Base-by-base conservation (phyloP, 30 jellyfish, hydroid and myxozoan species). In the Hydractinia symbiolongicarpus region DNA sequence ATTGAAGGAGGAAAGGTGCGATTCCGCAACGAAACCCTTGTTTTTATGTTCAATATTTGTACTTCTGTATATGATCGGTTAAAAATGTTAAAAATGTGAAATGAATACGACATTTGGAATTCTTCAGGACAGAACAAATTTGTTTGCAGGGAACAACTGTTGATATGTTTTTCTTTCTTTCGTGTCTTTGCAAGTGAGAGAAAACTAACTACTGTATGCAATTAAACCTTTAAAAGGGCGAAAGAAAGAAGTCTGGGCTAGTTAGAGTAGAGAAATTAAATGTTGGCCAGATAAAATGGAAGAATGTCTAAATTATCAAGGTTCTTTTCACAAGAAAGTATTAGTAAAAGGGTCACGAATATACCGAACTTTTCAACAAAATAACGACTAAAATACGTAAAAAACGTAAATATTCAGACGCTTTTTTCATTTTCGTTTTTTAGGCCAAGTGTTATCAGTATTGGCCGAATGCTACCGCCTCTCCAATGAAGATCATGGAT, bases 401-500 rank as follows among this genome's bases (percentile, higher is more conserved):
- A 40, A 4, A 50, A 8, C 5, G 76, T 75, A 7, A 75, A 14
- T 17, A 5, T 50, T 4, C 7, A 67, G 5, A 49, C 40, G 11
- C 78, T 57, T 54, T 75, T 73, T 72, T 17, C 88, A 69, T 7
- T 10, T 20, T 10, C 19, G n/a, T 76, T 20, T 84, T 69, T 6
- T 52, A 90, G 97, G 86, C 69, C 21, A 90, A 90, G 58, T 90
- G 92, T 71, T 94, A 76, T 53, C 30, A 90, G 13, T 90, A 90
- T 61, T 90, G 97, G 97, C 97, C 97, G 6, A 89, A 85, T 56
- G 55, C 71, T 53, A 85, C 90, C 16, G 93, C 84, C 11, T 44
- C 77, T n/a, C 90, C 95, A 16, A 13, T 85, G 82, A 86, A 77
- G 66, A 81, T 86, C 30, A 54, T 86, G 30, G 95, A 90, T 53